Evolutionary conservation across 2,113 vertebrate genomes (phyloP), one percentile per base, ranked within the genome.

Genomic region (Xerus inauris): DNA sequence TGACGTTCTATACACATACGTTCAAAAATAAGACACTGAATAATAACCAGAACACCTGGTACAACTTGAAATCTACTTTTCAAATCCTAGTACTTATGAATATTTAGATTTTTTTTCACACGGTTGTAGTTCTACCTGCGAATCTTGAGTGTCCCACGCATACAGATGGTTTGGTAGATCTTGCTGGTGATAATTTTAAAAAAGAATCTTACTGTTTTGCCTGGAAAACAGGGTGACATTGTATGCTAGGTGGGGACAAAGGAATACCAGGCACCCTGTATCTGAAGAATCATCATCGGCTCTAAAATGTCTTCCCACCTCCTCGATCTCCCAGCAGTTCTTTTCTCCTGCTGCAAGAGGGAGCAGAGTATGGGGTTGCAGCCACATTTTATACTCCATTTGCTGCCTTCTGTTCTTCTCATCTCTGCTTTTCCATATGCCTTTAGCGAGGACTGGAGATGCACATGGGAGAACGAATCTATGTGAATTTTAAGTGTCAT

Each of bases 401-500:
- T 89, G 22, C 49, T 96, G 45, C 80, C 94, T 97, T 95, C 94
- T 97, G 49, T 85, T 96, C 79, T 86, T 81, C 35, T 85, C 81
- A 90, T 94, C 77, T 91, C 64, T 94, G 73, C 42, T 57, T 96
- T 87, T 51, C 35, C 62, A 80, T 76, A 76, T 73, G 47, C 54
- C 64, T 94, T 91, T 88, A 42, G 40, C 59, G 42, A 91, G 51
- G 73, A 51, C 75, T 94, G 59, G 42, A 67, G 51, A 65, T 75
- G 82, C 47, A 96, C 49, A 83, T 3, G 47, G 65, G 67, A 93
- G 54, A 94, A 64, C 4, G 32, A 76, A 69, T 64, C 32, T 20
- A 80, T 91, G 35, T n/a, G 75, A 87, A 26, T 84, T 87, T 91
- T 76, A 51, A 28, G 51, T 83, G 45, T 89, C 65, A 47, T 91